phyloP scores from a whole-genome alignment of 1,140 invertebrate genomes.

The Radopholus similis region DNA sequence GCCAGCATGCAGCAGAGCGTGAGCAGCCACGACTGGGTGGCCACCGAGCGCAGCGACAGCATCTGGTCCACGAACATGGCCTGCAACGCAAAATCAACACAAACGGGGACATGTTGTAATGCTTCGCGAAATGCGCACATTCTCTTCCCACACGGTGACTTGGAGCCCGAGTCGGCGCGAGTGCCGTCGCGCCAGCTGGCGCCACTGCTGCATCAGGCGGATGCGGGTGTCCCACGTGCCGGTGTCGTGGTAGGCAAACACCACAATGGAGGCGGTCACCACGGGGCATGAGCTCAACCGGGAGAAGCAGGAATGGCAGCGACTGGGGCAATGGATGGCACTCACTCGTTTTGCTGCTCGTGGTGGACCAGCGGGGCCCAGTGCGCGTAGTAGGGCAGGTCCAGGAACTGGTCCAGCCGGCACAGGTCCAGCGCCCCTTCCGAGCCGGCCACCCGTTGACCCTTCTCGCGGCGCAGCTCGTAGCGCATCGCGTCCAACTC shows the following conservation, averaged over 20 bases:
- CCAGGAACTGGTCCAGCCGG: constrained; percentile 32
- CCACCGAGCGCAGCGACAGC: constrained; percentile 46
- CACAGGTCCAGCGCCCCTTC: constrained; percentile 7
- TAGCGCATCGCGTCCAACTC: neutral
- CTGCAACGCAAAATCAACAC: too few relatives aligned
- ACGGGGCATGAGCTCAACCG: constrained; percentile 30
- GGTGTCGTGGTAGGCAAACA: constrained; percentile 50
- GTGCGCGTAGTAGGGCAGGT: constrained; percentile 46
- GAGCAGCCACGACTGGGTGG: constrained; percentile 46
- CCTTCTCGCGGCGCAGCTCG: too few relatives aligned
- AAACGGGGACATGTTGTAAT: too few relatives aligned
- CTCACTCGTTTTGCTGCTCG: neutral
- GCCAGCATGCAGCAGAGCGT: constrained; percentile 61
- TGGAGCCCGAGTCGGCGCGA: constrained; percentile 40
- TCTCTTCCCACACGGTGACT: constrained; percentile 54
- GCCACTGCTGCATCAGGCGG: constrained; percentile 54
- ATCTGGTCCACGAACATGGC: constrained; percentile 59
- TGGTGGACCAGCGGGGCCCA: constrained; percentile 34
- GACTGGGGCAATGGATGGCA: neutral
- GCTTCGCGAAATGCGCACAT: too few relatives aligned
- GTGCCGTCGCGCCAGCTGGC: constrained; percentile 41
- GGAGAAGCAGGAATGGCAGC: neutral
- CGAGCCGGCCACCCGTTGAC: neutral
- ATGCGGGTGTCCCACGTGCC: constrained; percentile 51
- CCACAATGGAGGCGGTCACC: constrained; percentile 44